These are phyloP conservation scores for Ditylenchus dipsaci DNA, from an alignment of 1,140 invertebrate genomes.

Conservation along the genomic window DNA sequence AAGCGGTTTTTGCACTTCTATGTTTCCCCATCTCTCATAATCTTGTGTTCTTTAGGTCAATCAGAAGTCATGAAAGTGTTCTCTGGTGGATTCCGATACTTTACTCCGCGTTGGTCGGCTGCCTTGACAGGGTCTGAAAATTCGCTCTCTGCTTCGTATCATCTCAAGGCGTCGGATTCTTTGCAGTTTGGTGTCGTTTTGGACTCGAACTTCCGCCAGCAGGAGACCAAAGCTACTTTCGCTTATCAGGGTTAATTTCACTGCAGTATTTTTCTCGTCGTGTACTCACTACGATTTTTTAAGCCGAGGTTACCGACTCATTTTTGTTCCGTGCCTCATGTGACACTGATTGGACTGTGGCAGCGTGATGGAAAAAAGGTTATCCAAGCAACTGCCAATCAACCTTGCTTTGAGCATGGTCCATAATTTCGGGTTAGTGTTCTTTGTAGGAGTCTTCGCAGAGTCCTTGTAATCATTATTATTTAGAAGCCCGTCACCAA, in stretches of 20 bases:
- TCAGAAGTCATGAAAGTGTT: slow-evolving; percentile 74
- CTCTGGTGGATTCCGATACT: slow-evolving; percentile 76
- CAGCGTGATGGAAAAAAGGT: slow-evolving; percentile 41
- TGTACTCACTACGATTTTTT: no score
- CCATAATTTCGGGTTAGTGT: slow-evolving; percentile 65
- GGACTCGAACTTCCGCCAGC: slow-evolving; percentile 70
- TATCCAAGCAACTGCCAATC: slow-evolving; percentile 71
- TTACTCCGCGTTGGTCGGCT: slow-evolving; percentile 60
- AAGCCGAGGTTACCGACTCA: slow-evolving; percentile 73
- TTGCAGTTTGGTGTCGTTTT: slow-evolving; percentile 68
- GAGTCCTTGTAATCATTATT: no score
- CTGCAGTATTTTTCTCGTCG: no score
- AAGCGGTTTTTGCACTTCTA: no score
- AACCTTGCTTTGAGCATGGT: slow-evolving; percentile 84
- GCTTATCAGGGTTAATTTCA: slow-evolving; percentile 78
- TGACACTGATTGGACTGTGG: slow-evolving; percentile 79
- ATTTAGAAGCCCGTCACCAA: no score
- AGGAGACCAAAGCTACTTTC: slow-evolving; percentile 81
- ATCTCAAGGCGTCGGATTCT: slow-evolving; percentile 86
- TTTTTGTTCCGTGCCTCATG: slow-evolving; percentile 76
- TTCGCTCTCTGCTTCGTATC: slow-evolving; percentile 80
- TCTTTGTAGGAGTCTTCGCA: no score
- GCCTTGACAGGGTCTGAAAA: slow-evolving; percentile 73
- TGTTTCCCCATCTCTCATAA: no score
- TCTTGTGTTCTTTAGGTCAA: not conserved